Percentiles rank a stretch among this genome's conserved stretches.
These are phyloP conservation scores for Lordiphosa collinella DNA, from an alignment of 1,140 invertebrate species.

Conservation along the genomic window DNA sequence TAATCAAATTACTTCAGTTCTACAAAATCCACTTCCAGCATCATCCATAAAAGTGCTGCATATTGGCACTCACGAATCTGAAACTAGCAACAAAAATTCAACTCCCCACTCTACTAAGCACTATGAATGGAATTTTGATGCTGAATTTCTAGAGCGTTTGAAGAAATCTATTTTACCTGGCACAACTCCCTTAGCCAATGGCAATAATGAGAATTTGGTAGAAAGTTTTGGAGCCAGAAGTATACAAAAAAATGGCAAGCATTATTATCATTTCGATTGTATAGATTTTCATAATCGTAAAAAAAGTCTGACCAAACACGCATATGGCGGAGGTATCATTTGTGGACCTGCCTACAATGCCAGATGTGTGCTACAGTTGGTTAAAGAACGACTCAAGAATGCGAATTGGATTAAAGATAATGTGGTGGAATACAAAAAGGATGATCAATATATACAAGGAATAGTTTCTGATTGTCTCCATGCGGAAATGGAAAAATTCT, in stretches of 20 bases:
- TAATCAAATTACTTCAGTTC: not conserved
- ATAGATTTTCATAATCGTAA: not conserved
- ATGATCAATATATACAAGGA: not conserved
- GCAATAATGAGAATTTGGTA: not conserved
- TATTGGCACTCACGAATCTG: not conserved
- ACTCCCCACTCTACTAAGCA: not conserved
- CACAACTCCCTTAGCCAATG: not conserved
- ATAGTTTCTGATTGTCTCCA: not conserved
- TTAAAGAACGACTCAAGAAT: not conserved
- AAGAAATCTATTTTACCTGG: not conserved
- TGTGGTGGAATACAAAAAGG: not conserved
- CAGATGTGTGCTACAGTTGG: not conserved
- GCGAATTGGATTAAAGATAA: slow-evolving; percentile 1
- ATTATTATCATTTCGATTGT: slow-evolving; percentile 1
- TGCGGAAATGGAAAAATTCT: not conserved
- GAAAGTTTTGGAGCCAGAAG: not conserved
- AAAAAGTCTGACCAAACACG: not conserved
- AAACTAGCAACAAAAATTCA: not conserved
- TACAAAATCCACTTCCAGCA: not conserved
- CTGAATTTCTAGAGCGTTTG: not conserved
- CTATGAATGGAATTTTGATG: not conserved
- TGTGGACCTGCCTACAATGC: not conserved
- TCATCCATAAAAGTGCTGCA: not conserved
- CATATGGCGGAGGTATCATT: not conserved
- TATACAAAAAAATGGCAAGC: not conserved